Conservation (phyloP, 2,797 vertebrate species). For the Streptopelia turtur region DNA sequence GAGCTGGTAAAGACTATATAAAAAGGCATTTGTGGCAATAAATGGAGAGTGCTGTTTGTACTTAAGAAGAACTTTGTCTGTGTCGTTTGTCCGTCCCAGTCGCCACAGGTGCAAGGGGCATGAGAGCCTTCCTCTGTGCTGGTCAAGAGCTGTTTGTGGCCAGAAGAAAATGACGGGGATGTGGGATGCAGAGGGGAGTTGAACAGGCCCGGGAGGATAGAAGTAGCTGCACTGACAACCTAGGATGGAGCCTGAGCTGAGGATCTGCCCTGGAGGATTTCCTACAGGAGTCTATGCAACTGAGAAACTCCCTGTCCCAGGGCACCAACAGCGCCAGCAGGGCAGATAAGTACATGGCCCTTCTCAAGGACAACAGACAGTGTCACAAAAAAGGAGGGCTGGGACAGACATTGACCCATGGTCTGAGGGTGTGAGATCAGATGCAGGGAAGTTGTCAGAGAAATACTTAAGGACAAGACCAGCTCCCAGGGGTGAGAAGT, state of each 20-base stretch:
- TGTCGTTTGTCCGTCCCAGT: too few relatives aligned
- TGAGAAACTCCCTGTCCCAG: background rate
- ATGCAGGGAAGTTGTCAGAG: fast-evolving
- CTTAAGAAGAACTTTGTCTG: too few relatives aligned
- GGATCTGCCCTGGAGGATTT: background rate
- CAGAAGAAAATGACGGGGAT: background rate
- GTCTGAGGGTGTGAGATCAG: background rate
- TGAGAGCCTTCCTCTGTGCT: fast-evolving
- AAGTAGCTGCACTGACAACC: background rate
- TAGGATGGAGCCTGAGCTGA: background rate
- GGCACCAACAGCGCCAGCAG: background rate
- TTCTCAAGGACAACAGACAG: background rate
- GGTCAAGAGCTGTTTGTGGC: too few relatives aligned
- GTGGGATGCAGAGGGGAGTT: background rate
- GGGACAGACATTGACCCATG: fast-evolving
- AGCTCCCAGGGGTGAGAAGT: background rate
- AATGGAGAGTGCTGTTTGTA: too few relatives aligned
- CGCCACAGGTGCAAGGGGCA: too few relatives aligned
- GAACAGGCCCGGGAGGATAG: background rate
- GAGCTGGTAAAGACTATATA: too few relatives aligned
- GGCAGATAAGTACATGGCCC: background rate
- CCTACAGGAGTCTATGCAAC: fast-evolving
- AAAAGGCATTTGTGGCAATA: too few relatives aligned
- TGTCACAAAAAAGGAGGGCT: background rate
- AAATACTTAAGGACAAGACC: background rate